Evolutionary conservation across 2,113 vertebrate genomes (phyloP).

Genomic region (human): GRCh38 chr2:64531001-64531500

Average conservation of each 20-base stretch:
- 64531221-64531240: constrained; percentile 14
- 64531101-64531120: background rate
- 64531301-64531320: constrained; percentile 1
- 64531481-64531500: background rate
- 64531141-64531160: background rate
- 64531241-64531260: constrained; percentile 1
- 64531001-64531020: no score
- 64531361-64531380: background rate
- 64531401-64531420: constrained; percentile 36
- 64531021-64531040: no score
- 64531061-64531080: no score
- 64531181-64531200: background rate
- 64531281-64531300: background rate
- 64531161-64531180: background rate
- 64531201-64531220: background rate
- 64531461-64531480: constrained; percentile 28
- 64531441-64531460: constrained; percentile 2
- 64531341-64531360: background rate
- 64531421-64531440: constrained; percentile 31
- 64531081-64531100: background rate
- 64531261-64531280: background rate
- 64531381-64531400: background rate
- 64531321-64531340: background rate
- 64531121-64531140: constrained; percentile 1
- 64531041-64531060: no score